Base-by-base conservation (phyloP, 2,888 invertebrate species). In the Lasioglossum malachurum region DNA sequence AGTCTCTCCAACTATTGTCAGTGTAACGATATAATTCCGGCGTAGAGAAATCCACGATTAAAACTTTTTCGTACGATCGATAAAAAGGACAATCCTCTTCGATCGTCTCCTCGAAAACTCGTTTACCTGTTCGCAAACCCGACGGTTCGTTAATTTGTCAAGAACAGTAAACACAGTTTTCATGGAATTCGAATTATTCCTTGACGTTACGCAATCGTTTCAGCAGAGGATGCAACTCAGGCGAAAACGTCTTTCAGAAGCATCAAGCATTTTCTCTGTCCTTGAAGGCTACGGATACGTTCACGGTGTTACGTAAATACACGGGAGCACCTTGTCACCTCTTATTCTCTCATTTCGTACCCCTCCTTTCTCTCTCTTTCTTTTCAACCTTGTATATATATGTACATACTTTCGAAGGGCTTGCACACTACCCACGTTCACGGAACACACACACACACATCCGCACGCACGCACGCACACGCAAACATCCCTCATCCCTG, bases 221-320 rank as follows among this genome's bases (percentile, higher is more conserved):
- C 31, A 16, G 41, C 41, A 35, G 27, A 31, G 31, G 19, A 57
- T 49, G 57, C 41, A 69, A 10, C 60, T 41, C 60, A 19, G 49
- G 16, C 14, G 60, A 23, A 46, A 74, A 76, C 64, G 38, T 41
- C 27, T 60, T 46, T 53, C 41, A 79, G 74, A 75, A 74, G 67
- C 38, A 60, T 38, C 38, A 57, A 44, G 60, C 67, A 76, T 73
- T 80, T 75, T 31, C 75, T 23, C 57, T 31, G 31, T 60, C 31
- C 35, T 86, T 73, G 49, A 76, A 80, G 46, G 64, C 53, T 60
- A 69, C 49, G n/a, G 38, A 83, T 44, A 80, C 46, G 41, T 78
- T 75, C 31, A 27, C 73, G 41, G n/a, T 49, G 83, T 86, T 87
- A 83, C 80, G 83, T 87, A 87, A 87, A 87, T 87, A 76, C 80